Evolutionary conservation across 1,140 invertebrate species (phyloP).

Genomic region (Antheraea pernyi): DNA sequence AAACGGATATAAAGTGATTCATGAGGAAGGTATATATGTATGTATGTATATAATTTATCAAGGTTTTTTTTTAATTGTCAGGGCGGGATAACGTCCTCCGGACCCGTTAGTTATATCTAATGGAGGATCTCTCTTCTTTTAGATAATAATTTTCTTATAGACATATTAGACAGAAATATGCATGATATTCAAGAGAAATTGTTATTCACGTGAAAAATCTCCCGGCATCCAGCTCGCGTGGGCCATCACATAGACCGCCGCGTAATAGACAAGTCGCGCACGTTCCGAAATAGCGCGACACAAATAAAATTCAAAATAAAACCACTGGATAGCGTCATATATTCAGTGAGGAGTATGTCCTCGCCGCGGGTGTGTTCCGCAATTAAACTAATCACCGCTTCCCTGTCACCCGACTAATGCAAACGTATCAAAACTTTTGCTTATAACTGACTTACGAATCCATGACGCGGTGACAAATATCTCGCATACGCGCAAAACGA

Average conservation of each 20-base stretch:
- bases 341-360: slow-evolving; percentile 45
- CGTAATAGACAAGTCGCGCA: slow-evolving; percentile 68
- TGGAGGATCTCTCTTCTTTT: too few relatives aligned
- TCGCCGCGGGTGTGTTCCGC: slow-evolving; percentile 52
- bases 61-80: too few relatives aligned
- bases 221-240: slow-evolving; percentile 39
- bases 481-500: not conserved
- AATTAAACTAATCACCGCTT: slow-evolving; percentile 54
- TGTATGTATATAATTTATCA: too few relatives aligned
- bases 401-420: slow-evolving; percentile 14
- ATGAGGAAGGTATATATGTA: too few relatives aligned
- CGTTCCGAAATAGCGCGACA: slow-evolving; percentile 75
- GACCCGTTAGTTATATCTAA: too few relatives aligned
- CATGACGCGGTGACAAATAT: not conserved
- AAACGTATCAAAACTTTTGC: not conserved
- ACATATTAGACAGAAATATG: not conserved
- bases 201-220: slow-evolving; percentile 30
- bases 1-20: too few relatives aligned
- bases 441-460: too few relatives aligned
- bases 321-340: slow-evolving; percentile 68
- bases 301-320: slow-evolving; percentile 78
- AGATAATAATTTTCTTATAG: too few relatives aligned
- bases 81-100: too few relatives aligned
- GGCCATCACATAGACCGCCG: slow-evolving; percentile 49
- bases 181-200: not conserved